A percentile compares a stretch with the other conserved stretches of the same genome.
These are phyloP conservation scores for Heliconius cydno DNA, from an alignment of 2,888 invertebrate species.

Conservation along the genomic window DNA sequence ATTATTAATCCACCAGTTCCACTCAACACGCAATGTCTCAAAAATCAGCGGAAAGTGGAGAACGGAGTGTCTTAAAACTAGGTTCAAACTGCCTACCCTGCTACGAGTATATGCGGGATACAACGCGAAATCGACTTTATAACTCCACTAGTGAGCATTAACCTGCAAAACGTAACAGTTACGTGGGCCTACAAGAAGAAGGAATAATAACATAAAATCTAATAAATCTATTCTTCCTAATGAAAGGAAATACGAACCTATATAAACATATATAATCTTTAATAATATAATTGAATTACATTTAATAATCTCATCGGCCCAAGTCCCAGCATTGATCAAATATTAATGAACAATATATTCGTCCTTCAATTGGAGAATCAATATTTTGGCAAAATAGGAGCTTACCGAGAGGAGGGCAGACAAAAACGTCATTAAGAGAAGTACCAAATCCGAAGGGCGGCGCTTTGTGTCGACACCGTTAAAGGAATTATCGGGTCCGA, in stretches of 20 bases:
- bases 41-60: too few species aligned
- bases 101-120: too few species aligned
- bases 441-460: slow-evolving; percentile 52
- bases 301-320: slow-evolving; percentile 14
- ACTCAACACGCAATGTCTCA: too few species aligned
- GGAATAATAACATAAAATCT: neutral
- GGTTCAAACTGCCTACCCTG: too few species aligned
- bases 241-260: slow-evolving; percentile 1
- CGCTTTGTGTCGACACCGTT: slow-evolving; percentile 50
- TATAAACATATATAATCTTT: neutral
- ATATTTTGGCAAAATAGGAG: slow-evolving; percentile 53
- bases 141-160: neutral
- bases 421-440: slow-evolving; percentile 57
- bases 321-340: slow-evolving; percentile 20
- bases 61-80: too few species aligned
- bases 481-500: slow-evolving; percentile 54
- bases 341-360: slow-evolving; percentile 13
- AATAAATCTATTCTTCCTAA: neutral
- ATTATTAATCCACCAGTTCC: too few species aligned
- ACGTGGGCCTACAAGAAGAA: neutral
- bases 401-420: slow-evolving; percentile 48
- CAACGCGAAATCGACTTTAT: too few species aligned
- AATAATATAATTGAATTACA: slow-evolving; percentile 16
- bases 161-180: neutral
- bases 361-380: slow-evolving; percentile 43